These are phyloP conservation scores for Mus pahari DNA, from an alignment of 2,113 vertebrate genomes.

Conservation along the genomic window DNA sequence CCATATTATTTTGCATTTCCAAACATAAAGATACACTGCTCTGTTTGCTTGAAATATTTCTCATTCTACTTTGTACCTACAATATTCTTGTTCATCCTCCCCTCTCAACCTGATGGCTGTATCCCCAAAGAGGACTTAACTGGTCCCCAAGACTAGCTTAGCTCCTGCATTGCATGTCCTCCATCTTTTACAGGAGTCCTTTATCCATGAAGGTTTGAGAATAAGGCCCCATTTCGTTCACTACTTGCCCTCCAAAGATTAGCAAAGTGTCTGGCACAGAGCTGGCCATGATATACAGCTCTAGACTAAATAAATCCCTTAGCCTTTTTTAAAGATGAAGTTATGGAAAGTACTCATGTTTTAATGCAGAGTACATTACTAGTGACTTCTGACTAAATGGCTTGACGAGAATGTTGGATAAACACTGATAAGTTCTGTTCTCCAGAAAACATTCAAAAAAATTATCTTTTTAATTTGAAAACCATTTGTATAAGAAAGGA, in stretches of 20 bases:
- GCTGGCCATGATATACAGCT: neutral
- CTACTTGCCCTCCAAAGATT: neutral
- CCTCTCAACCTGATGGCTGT: neutral
- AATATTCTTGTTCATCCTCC: neutral
- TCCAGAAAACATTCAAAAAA: constrained; percentile 49
- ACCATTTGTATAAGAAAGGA: constrained; percentile 31
- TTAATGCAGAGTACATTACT: constrained; percentile 57
- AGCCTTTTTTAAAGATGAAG: constrained; percentile 42
- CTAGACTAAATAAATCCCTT: constrained; percentile 2
- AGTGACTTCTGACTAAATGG: constrained; percentile 60
- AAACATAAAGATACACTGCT: neutral
- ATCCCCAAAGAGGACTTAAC: neutral
- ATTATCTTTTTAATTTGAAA: neutral
- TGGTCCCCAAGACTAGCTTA: neutral
- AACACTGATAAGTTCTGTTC: constrained; percentile 66
- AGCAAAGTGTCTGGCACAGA: neutral
- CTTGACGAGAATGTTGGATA: constrained; percentile 55
- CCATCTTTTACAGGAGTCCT: neutral
- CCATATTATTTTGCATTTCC: neutral
- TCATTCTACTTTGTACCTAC: neutral
- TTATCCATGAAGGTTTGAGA: neutral
- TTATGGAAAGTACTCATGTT: constrained; percentile 33
- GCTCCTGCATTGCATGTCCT: neutral
- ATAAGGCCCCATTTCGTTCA: neutral
- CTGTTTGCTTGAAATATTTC: neutral